Conservation (phyloP, 2,797 vertebrate genomes). For the Oreortyx pictus region DNA sequence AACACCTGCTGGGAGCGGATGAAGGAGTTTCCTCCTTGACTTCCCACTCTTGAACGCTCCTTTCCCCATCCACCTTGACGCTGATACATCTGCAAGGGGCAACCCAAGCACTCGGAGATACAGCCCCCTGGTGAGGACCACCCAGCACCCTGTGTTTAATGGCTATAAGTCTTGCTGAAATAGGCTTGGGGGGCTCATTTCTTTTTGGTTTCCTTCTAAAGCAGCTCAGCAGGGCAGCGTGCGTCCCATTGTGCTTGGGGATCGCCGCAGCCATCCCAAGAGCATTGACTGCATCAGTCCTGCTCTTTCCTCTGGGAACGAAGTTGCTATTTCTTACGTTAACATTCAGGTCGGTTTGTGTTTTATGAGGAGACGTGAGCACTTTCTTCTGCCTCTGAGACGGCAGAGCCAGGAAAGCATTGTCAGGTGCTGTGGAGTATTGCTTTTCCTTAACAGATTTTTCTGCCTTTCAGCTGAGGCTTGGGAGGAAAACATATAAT, state of each 20-base stretch:
- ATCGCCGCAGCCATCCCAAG: neutral
- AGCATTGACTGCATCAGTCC: neutral
- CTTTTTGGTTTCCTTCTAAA: neutral
- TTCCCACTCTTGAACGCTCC: neutral
- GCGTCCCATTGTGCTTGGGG: neutral
- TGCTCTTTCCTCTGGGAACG: neutral
- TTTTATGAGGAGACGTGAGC: neutral
- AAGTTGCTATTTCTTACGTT: neutral
- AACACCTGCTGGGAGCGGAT: neutral
- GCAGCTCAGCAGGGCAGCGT: neutral
- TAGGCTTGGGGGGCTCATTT: neutral
- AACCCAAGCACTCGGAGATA: neutral
- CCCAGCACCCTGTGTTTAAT: neutral
- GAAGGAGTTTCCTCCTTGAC: neutral
- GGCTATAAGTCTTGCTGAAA: neutral
- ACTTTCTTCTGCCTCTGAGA: neutral
- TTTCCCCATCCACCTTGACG: neutral
- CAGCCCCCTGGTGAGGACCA: fast-evolving
- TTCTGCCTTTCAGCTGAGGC: neutral
- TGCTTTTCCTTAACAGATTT: neutral
- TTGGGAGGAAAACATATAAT: neutral
- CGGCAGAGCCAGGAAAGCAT: neutral
- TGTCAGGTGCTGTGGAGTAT: neutral
- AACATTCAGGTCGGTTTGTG: neutral
- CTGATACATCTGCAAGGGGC: neutral